Evolutionary conservation across 2,888 invertebrate species (phyloP).

Genomic region (Drosophila anomelani): DNA sequence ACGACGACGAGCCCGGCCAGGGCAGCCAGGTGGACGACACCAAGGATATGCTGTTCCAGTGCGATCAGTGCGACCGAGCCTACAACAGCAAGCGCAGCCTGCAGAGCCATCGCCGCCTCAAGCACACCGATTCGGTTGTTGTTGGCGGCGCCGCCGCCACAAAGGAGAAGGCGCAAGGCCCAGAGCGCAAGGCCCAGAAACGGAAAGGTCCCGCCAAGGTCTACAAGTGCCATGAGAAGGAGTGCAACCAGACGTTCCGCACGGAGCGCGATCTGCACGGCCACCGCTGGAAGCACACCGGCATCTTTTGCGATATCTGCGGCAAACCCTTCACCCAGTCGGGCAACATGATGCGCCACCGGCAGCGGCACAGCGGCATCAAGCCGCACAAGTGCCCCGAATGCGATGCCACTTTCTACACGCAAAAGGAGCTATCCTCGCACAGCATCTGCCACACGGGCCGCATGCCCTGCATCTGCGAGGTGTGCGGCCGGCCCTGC

Average conservation of each 20-base stretch:
- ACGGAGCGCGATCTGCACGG: conserved; percentile 74
- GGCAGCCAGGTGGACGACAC: conserved; percentile 30
- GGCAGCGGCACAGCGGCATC: conserved; percentile 81
- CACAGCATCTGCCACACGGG: conserved; percentile 81
- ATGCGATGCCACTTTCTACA: conserved; percentile 79
- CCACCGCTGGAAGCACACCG: conserved; percentile 81
- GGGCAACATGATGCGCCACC: conserved; percentile 81
- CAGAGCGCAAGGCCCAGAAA: conserved; percentile 9
- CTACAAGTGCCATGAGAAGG: conserved; percentile 67
- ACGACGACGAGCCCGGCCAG: conserved; percentile 11
- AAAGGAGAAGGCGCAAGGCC: not conserved
- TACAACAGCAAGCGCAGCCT: conserved; percentile 75
- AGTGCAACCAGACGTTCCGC: conserved; percentile 73
- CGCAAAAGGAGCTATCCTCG: conserved; percentile 76
- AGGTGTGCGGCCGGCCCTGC: conserved; percentile 79
- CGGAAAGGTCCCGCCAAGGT: conserved; percentile 51
- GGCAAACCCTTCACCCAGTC: conserved; percentile 80
- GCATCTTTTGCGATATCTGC: conserved; percentile 82
- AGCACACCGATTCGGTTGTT: conserved; percentile 40
- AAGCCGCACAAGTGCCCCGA: conserved; percentile 80
- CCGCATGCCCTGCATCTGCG: conserved; percentile 78
- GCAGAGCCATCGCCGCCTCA: conserved; percentile 70
- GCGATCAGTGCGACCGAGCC: conserved; percentile 71
- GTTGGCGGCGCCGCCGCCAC: not conserved
- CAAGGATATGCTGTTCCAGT: conserved; percentile 70